These are phyloP conservation scores for Lasius platythorax DNA, from an alignment of 2,888 invertebrate species.

Conservation along the genomic window DNA sequence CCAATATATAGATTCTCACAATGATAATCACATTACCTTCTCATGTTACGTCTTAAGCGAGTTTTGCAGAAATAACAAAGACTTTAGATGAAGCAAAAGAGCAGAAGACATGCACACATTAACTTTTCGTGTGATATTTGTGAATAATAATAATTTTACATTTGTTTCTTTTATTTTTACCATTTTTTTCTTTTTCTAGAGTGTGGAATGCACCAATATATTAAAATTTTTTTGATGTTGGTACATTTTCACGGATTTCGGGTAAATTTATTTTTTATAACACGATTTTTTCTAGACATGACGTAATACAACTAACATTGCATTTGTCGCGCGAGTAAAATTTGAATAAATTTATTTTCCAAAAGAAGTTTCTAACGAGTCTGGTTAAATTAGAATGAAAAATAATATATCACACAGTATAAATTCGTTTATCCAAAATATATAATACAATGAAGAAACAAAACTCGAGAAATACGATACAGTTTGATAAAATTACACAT, in stretches of 20 bases:
- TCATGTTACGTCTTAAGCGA: background rate
- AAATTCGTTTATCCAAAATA: constrained; percentile 72
- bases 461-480: constrained; percentile 67
- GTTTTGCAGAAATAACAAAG: background rate
- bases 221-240: background rate
- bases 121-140: background rate
- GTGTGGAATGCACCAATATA: background rate
- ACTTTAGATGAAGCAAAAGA: background rate
- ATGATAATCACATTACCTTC: constrained; percentile 8
- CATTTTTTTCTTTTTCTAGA: background rate
- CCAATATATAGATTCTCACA: background rate
- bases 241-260: background rate
- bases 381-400: constrained; percentile 64
- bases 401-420: constrained; percentile 59
- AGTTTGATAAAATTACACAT: constrained; percentile 57
- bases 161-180: background rate
- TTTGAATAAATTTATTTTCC: background rate
- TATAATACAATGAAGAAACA: constrained; percentile 69
- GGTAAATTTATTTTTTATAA: background rate
- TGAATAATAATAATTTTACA: background rate
- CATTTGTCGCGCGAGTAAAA: background rate
- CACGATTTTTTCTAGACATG: background rate
- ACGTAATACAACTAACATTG: background rate
- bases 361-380: background rate
- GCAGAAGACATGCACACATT: constrained; percentile 28